Base-by-base conservation (phyloP, 2,888 invertebrate species). In the Acheta domesticus region DNA sequence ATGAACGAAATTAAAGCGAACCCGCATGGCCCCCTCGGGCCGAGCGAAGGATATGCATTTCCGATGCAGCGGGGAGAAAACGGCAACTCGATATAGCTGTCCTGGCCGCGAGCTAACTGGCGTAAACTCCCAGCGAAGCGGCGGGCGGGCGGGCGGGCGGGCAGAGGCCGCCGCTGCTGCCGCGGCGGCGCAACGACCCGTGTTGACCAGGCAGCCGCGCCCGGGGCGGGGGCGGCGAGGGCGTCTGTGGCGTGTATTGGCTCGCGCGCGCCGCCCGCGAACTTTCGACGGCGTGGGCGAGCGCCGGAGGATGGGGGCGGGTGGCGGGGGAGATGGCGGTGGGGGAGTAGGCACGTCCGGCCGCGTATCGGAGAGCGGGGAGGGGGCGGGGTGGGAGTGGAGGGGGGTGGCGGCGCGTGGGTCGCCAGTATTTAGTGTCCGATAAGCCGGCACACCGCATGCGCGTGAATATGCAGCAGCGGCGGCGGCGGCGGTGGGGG, bases 391-490 rank as follows among this genome's bases (percentile, higher is more conserved):
- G 36, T 36, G 36, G 36, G 36, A 62, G 62, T 2, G 2, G 16
- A 4, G 62, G 19, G 62, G 3, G 62, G 62, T 4, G 62, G 62
- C 3, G n/a, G n/a, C 62, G n/a, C 62, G n/a, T 19, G 62, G 16
- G 62, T 62, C 62, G 62, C 62, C 62, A 62, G 62, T 62, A 62
- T 62, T 62, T 62, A 62, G 62, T 62, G 62, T 14, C 62, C 62
- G 62, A 62, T 62, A 62, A 62, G 62, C 62, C 62, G 62, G n/a
- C 62, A 5, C 62, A 62, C 62, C 62, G 62, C 62, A 19, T n/a
- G n/a, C 62, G 62, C 62, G 62, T 62, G 62, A 62, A 62, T 62
- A 62, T 62, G 62, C 62, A 12, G 62, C 62, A 62, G 62, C n/a
- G n/a, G 62, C 62, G 19, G 19, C 5, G 62, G n/a, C 5, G 36